phyloP scores from a whole-genome alignment of 2,888 invertebrate species.

The Ptychoptera albimana region DNA sequence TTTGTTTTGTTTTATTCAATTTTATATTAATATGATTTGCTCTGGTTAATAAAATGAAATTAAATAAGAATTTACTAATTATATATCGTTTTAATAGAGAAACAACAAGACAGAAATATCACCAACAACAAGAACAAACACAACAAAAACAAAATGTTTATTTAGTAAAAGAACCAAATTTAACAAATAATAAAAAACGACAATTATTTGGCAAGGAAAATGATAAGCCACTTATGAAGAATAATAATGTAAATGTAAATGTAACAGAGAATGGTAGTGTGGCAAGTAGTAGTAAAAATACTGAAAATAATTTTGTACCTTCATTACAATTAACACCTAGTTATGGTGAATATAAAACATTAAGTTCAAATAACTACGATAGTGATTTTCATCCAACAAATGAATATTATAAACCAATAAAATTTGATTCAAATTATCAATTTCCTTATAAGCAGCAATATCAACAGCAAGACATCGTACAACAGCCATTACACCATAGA shows the following conservation, averaged over 20 bases:
- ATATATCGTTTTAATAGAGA: neutral
- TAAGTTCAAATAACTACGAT: neutral
- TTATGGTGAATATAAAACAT: neutral
- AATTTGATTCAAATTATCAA: neutral
- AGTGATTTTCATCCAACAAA: neutral
- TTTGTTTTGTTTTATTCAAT: no score
- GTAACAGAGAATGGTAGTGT: neutral
- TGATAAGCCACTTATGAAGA: neutral
- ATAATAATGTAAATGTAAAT: neutral
- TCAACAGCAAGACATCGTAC: neutral
- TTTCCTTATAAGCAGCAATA: neutral
- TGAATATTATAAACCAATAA: neutral
- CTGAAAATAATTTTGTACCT: conserved; percentile 1
- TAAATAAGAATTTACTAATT: no score
- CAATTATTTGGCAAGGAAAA: conserved; percentile 1
- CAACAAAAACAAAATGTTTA: neutral
- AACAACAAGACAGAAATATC: neutral
- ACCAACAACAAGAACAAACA: neutral
- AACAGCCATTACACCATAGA: neutral
- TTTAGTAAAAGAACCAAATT: neutral
- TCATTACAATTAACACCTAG: neutral
- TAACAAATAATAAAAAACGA: conserved; percentile 1
- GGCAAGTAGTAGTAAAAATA: neutral
- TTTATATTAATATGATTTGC: no score
- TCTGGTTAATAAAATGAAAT: no score